Evolutionary conservation across 1,140 invertebrate genomes (phyloP), one percentile per base, ranked within the genome.

Genomic region (Holotrichia oblita): DNA sequence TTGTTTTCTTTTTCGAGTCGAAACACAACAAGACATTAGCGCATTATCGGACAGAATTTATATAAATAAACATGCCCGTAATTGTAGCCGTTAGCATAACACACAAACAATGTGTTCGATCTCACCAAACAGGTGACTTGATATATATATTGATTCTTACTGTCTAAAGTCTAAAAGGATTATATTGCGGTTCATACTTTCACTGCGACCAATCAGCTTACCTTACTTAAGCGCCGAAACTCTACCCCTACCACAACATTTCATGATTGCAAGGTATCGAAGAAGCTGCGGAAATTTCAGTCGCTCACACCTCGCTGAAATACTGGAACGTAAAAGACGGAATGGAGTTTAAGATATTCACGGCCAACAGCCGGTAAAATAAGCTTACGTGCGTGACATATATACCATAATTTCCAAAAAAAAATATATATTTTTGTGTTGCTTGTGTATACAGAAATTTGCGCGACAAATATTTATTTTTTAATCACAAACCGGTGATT

Each of bases 91-190:
- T 69, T 69, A 27, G 22, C 72, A 24, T 6, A 24, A 20, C 24
- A 76, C 24, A 20, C 22, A 12, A 44, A 24, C 74, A 40, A n/a
- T 27, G 34, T 6, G 9, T 24, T 20, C 42, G 73, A n/a, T 17
- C 34, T 40, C 74, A 41, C 74, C 14, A 27, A 55, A 24, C 74
- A 42, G 44, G 41, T 48, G 44, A 27, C 17, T 44, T 76, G 17
- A 76, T 48, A 76, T 69, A 69, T 10, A 22, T 69, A 27, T 69
- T 69, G 61, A 69, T 69, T 69, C 20, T 69, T 69, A 34, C 61
- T 20, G 61, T 69, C 27, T 27, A 3, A 17, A 34, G 27, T 34
- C 27, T 34, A 34, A 34, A 34, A 34, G 27, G 27, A 34, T 34
- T 34, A 34, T 34, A 34, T 34, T 34, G 27, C 27, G 27, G 6